Evolutionary conservation across 2,888 invertebrate genomes (phyloP), one percentile per base, ranked within the genome.

Genomic region (Alcis repandata): DNA sequence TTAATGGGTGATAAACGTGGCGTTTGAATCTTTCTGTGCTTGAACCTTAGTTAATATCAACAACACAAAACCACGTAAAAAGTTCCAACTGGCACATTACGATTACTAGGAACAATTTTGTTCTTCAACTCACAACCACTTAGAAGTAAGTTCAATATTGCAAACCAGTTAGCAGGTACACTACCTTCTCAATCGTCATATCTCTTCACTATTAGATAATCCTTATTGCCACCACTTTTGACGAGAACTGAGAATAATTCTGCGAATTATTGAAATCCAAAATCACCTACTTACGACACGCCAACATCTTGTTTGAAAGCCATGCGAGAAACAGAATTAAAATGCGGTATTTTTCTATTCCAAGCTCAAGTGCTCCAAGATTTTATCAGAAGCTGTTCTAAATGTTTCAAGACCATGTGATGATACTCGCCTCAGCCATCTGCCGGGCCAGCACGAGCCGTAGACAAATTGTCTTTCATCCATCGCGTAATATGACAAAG

Each of bases 81-180:
- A 19, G 19, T 51, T 51, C 51, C 13, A 51, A 33, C 19, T 51
- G 36, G 33, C 40, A 53, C 17, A 38, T 38, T 27, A 41, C 11
- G 8, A 52, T 38, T 22, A 22, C 27, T 53, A 53, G 40, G 53
- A 53, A 40, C 53, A 27, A 27, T 20, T 3, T 20, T 53, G 40
- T 51, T 52, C 36, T 52, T 36, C 32, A 36, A 51, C 36, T 52
- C 33, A 49, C 36, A 52, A 52, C 32, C 48, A 49, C 15, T n/a
- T 32, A 49, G 2, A n/a, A 15, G 32, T 17, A 22, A 13, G 15
- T n/a, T n/a, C 8, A 22, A 22, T 8, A 22, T 20, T 11, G 15
- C n/a, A 38, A 38, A 38, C 38, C 11, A 38, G 38, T 38, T n/a
- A n/a, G n/a, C n/a, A n/a, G n/a, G 38, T 38, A 38, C n/a, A 27